Evolutionary conservation across 2,888 invertebrate genomes (phyloP).

Genomic region (Chrysolina oricalcia): DNA sequence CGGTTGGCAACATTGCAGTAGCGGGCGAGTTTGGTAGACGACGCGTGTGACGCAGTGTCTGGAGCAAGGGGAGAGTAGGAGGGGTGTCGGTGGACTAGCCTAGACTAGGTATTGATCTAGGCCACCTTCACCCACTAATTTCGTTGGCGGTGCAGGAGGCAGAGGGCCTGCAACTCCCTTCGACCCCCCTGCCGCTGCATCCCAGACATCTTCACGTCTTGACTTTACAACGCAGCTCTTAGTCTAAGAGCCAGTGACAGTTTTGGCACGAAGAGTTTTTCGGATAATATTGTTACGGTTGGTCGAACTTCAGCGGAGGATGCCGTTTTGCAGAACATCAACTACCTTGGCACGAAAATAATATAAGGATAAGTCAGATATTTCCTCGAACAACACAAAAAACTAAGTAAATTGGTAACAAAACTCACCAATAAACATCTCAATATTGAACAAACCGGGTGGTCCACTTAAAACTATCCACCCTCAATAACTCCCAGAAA

Average conservation of each 20-base stretch:
- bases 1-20: slow-evolving; percentile 49
- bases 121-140: slow-evolving; percentile 72
- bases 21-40: slow-evolving; percentile 54
- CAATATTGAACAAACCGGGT: too few species aligned
- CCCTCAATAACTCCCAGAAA: too few species aligned
- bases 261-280: neutral
- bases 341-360: too few species aligned
- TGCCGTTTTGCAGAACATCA: too few species aligned
- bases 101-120: slow-evolving; percentile 72
- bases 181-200: slow-evolving; percentile 57
- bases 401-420: too few species aligned
- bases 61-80: slow-evolving; percentile 57
- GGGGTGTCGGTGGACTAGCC: slow-evolving; percentile 63
- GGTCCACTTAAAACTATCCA: too few species aligned
- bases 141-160: slow-evolving; percentile 64
- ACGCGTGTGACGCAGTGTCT: slow-evolving; percentile 59
- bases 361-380: too few species aligned
- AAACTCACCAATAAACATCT: too few species aligned
- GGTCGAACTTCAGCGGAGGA: neutral
- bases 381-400: too few species aligned
- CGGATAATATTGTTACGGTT: neutral
- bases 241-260: slow-evolving; percentile 10
- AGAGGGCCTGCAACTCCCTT: slow-evolving; percentile 46
- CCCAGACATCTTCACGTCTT: slow-evolving; percentile 60
- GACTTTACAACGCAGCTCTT: slow-evolving; percentile 53